These are phyloP conservation scores for Salminus brasiliensis DNA, from an alignment of 2,113 vertebrate genomes.

Conservation along the genomic window DNA sequence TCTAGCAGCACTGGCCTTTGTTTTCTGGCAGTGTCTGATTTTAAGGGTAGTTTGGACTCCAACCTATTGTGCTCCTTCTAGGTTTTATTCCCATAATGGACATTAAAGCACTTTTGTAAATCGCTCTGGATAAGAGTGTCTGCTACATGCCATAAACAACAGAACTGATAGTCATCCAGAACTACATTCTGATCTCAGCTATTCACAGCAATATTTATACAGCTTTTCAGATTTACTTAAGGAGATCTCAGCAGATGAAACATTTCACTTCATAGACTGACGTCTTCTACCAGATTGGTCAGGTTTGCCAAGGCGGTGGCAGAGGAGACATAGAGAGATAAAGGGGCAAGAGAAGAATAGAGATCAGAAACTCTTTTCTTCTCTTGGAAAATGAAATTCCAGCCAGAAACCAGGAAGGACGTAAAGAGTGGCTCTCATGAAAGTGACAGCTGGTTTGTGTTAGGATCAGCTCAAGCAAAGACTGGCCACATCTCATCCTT, in stretches of 20 bases:
- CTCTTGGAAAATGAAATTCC: constrained; percentile 73
- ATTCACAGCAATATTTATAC: background rate
- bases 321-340: background rate
- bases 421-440: background rate
- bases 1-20: no score
- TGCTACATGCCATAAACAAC: no score
- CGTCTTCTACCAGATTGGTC: background rate
- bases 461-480: constrained; percentile 36
- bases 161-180: background rate
- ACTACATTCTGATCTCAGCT: background rate
- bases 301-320: background rate
- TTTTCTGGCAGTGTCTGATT: no score
- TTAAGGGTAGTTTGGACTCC: no score
- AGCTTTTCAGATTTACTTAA: background rate
- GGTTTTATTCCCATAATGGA: no score
- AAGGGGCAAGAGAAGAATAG: constrained; percentile 34
- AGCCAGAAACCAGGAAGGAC: constrained; percentile 51
- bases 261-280: constrained; percentile 1
- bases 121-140: no score
- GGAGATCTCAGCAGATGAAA: background rate
- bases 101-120: no score
- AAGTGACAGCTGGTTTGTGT: constrained; percentile 46
- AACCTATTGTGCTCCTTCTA: no score
- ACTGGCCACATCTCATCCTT: constrained; percentile 28
- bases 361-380: constrained; percentile 65